Base-by-base conservation (phyloP, 2,888 invertebrate genomes). In the Drosophila colorata region DNA sequence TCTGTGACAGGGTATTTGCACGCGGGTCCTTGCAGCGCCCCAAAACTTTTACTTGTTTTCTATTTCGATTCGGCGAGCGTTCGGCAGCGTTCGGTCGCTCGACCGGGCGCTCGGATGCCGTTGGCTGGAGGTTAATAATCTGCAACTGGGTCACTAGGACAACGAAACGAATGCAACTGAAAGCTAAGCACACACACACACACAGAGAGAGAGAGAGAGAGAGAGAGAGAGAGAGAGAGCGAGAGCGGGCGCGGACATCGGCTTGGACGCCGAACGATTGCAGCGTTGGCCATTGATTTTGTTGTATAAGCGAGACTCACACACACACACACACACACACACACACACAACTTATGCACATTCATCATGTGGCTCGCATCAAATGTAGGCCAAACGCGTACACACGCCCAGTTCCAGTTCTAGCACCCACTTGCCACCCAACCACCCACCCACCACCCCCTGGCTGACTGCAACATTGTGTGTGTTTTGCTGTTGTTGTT, bases 71-170 rank as follows among this genome's bases (percentile, higher is more conserved):
- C 74, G 74, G 73, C 63, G 41, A 69, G 55, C 51, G 73, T 48
- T 65, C 57, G 57, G 56, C 43, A 33, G 48, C 35, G 58, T 47
- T 64, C 44, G 49, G 59, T 31, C 48, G 51, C 20, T 59, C 47
- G 43, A 40, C 43, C 58, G 43, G 44, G 18, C 14, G 38, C 35
- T 38, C 33, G 25, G 33, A 46, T 38, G 49, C 20, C 40, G 69
- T 57, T 58, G 52, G 65, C 64, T 73, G 73, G 66, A 88, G 92
- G 92, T 92, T 90, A 92, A 91, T 89, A 91, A 91, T 91, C 92
- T 89, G 83, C 74, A 92, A 90, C 73, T 88, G 71, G 92, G 92
- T 92, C 90, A 92, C 87, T 92, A 88, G 92, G 91, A 84, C 92
- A 88, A 73, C 70, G 64, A 49, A 74, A 44, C 52, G 61, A 87